A percentile compares a stretch with the other conserved stretches of the same genome.
phyloP scores from a whole-genome alignment of 2,797 vertebrate genomes.

The Melanogrammus aeglefinus region DNA sequence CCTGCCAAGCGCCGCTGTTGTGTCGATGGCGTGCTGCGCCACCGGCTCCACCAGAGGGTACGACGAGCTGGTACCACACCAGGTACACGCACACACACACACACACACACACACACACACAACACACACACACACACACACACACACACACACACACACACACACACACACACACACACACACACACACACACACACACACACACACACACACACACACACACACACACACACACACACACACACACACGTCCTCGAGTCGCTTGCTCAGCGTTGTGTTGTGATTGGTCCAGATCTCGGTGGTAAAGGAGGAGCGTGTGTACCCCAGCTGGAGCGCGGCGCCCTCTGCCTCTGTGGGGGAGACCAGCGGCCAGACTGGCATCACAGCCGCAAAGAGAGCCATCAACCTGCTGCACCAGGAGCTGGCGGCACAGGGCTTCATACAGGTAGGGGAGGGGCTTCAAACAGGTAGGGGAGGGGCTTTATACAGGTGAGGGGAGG shows the following conservation, averaged over 20 bases:
- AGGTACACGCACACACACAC: conserved; percentile 69
- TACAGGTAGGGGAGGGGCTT: conserved; percentile 44
- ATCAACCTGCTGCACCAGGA: conserved; percentile 69
- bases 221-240: too few species aligned
- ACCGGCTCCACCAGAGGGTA: conserved; percentile 95
- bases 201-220: too few species aligned
- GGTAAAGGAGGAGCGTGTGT: conserved; percentile 90
- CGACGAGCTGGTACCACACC: conserved; percentile 95
- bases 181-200: too few species aligned
- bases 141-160: too few species aligned
- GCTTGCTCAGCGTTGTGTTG: conserved; percentile 14
- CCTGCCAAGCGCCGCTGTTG: conserved; percentile 86
- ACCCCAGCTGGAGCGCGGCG: conserved; percentile 81
- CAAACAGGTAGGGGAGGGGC: conserved; percentile 27
- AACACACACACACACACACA: too few species aligned
- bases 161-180: too few species aligned
- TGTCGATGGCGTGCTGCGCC: conserved; percentile 95
- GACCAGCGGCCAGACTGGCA: conserved; percentile 81
- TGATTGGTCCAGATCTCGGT: conserved; percentile 85
- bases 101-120: neutral
- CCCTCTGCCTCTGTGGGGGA: conserved; percentile 60
- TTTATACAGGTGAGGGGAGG: neutral
- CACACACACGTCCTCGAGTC: neutral
- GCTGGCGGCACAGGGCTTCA: conserved; percentile 60
- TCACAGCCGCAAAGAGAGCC: conserved; percentile 86